Evolutionary conservation across 2,888 invertebrate species (phyloP).

Genomic region (Carterocephalus palaemon): DNA sequence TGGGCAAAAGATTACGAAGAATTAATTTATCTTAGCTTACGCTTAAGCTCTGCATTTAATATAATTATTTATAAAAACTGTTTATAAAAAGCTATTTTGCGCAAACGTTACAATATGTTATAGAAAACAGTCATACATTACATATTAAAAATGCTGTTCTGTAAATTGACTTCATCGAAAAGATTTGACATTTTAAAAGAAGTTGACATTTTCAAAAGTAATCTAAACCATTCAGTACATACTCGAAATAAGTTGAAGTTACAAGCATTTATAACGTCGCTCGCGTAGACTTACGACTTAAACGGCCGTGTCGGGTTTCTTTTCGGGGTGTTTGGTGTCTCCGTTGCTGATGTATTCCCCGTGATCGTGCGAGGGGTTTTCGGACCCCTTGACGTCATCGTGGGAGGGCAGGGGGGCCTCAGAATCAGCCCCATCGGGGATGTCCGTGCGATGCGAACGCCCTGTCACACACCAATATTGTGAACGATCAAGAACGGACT

Average conservation of each 20-base stretch:
- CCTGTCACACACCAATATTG: constrained; percentile 74
- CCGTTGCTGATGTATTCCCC: constrained; percentile 81
- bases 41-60: too few species aligned
- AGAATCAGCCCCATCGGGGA: constrained; percentile 81
- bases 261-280: too few species aligned
- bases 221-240: too few species aligned
- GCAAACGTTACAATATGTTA: constrained; percentile 3
- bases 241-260: too few species aligned
- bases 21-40: too few species aligned
- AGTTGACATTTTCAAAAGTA: too few species aligned
- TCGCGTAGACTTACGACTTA: constrained; percentile 59
- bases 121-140: constrained; percentile 13
- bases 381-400: constrained; percentile 78
- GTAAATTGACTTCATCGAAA: too few species aligned
- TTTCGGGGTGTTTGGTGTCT: constrained; percentile 68
- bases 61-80: constrained; percentile 1
- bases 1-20: too few species aligned
- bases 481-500: constrained; percentile 73
- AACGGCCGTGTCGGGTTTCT: constrained; percentile 75
- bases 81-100: constrained; percentile 12
- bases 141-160: too few species aligned
- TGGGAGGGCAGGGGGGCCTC: constrained; percentile 80
- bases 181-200: too few species aligned
- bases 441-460: constrained; percentile 79
- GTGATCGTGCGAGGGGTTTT: constrained; percentile 80